phyloP scores from a whole-genome alignment of 2,888 invertebrate species.

The Hipparchia sbordonii region DNA sequence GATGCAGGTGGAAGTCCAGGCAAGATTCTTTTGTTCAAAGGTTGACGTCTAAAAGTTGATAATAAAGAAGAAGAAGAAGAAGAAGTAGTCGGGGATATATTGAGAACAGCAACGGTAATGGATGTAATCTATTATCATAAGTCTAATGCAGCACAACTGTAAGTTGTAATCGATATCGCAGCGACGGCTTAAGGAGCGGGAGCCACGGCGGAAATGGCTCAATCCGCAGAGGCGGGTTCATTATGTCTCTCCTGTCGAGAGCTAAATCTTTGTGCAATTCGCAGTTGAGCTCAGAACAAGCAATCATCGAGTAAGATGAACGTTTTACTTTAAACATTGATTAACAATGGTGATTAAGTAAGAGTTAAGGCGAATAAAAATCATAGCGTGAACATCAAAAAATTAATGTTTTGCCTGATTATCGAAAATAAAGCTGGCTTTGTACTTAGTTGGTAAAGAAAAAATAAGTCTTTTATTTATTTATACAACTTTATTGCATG shows the following conservation, averaged over 20 bases:
- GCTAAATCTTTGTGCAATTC: conserved; percentile 11
- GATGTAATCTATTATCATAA: neutral
- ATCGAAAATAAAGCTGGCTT: too few species aligned
- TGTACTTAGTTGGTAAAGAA: too few species aligned
- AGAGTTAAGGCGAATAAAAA: neutral
- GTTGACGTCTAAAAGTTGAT: too few species aligned
- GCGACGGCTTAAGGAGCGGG: conserved; percentile 1
- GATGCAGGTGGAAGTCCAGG: too few species aligned
- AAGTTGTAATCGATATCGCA: conserved; percentile 17
- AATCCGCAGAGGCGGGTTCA: conserved; percentile 14
- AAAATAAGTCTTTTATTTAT: too few species aligned
- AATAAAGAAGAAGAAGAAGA: too few species aligned
- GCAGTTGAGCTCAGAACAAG: neutral
- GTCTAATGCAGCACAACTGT: neutral
- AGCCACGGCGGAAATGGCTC: conserved; percentile 9
- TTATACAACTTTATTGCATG: too few species aligned
- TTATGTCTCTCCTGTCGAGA: conserved; percentile 9
- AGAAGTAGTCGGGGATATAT: too few species aligned
- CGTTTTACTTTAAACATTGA: neutral
- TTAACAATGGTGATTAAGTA: neutral
- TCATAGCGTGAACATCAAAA: too few species aligned
- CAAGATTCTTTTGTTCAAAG: too few species aligned
- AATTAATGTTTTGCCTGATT: too few species aligned
- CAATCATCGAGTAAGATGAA: neutral
- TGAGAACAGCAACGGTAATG: too few species aligned